Evolutionary conservation across 35 echinoderm and acorn worm genomes (phyloP), one percentile per base, ranked within the genome.

Genomic region (Ophiothrix spiculata): DNA sequence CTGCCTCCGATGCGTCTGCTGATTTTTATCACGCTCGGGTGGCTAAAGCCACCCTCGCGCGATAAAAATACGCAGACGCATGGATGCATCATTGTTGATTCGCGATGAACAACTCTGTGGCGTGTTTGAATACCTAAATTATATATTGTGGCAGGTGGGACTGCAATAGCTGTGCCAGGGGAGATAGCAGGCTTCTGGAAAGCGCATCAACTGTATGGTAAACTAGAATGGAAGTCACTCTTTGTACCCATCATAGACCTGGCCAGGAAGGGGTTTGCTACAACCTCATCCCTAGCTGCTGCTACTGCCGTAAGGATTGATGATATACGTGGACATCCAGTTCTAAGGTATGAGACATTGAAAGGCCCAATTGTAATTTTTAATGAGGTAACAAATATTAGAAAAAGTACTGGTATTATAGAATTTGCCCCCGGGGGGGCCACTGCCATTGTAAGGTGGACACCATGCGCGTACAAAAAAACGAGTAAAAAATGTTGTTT

Each of bases 91-190:
- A 54, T 11, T 11, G 45, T 11, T 54, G 45, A 54, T 54, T 21
- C 8, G 45, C 8, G 21, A 54, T 54, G 45, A 8, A 54, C 45
- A 8, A 8, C 8, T 11, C 45, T 21, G 21, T 11, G 21, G 8
- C 21, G 45, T 54, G 8, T 12, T 39, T 80, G 38, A 39, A 12
- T 38, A 39, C 13, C 39, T 10, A 25, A 41, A 39, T 14, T 56
- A 29, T 35, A 0, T 64, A 17, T 37, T 74, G 56, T 31, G 15
- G 14, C 36, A 83, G 87, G 87, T 45, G 79, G 86, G 12, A 17
- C 40, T 6, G 79, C 87, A 19, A 83, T 89, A 54, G 87, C 56
- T 42, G 87, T 84, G 39, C 87, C 87, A 31, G 87, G 87, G 33
- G 87, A 89, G 41, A 35, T 89, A 17, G 69, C 28, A 12, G 79